Conservation (phyloP, 2,797 vertebrate species). For the Chromis chromis region DNA sequence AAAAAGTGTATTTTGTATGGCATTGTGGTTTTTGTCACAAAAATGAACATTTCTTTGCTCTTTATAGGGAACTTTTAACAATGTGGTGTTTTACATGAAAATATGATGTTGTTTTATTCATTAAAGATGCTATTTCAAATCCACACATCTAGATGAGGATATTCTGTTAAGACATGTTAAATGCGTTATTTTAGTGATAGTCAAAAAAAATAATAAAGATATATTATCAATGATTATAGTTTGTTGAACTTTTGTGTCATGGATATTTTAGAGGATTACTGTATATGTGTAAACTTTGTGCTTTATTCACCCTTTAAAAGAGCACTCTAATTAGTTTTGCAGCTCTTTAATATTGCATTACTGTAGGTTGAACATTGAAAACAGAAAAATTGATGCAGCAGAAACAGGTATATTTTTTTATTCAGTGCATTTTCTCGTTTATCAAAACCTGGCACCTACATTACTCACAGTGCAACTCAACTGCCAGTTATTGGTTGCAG, state of each 20-base stretch:
- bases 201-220: slow-evolving; percentile 77
- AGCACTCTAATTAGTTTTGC: not conserved
- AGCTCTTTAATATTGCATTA: not conserved
- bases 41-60: slow-evolving; percentile 59
- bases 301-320: not conserved
- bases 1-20: slow-evolving; percentile 76
- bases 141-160: slow-evolving; percentile 55
- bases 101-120: slow-evolving; percentile 73
- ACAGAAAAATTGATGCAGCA: not conserved
- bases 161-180: slow-evolving; percentile 72
- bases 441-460: not conserved
- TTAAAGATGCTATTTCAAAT: slow-evolving; percentile 72
- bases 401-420: not conserved
- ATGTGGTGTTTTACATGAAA: slow-evolving; percentile 74
- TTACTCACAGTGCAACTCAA: not conserved
- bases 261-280: not conserved
- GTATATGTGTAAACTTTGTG: not conserved
- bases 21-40: slow-evolving; percentile 74
- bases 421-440: not conserved
- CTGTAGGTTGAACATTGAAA: not conserved
- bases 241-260: slow-evolving; percentile 47
- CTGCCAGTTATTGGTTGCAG: no score
- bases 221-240: slow-evolving; percentile 60
- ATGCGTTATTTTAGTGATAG: slow-evolving; percentile 89
- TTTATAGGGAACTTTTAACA: slow-evolving; percentile 77